Evolutionary conservation across 53 echinoderm and acorn worm species (phyloP), one percentile per base, ranked within the genome.

Genomic region (Echinometra lucunter): DNA sequence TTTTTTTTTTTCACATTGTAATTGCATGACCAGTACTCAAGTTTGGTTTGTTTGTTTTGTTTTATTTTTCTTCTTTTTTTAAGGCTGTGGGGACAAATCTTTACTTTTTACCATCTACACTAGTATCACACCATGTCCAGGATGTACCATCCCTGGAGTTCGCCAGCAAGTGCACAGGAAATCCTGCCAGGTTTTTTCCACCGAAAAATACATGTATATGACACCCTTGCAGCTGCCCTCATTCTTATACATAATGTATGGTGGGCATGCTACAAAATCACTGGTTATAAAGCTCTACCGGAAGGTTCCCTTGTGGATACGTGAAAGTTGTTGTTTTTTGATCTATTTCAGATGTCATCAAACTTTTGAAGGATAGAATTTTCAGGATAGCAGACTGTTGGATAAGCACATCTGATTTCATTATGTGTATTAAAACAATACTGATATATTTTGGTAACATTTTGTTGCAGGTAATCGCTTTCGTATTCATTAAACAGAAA

Each of bases 171-270:
- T 81, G 21, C 23, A 23, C 81, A 19, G 81, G 81, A 81, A 42
- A 81, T 81, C 81, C 81, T 81, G 81, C 28, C 23, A 18, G 40
- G 44, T 44, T 21, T 75, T 81, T 81, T 81, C 53, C 8, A 44
- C 25, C 25, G 9, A 40, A 81, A 81, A n/a, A n/a, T n/a, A n/a
- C n/a, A n/a, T n/a, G n/a, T 81, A 81, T 44, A 23, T 81, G 6
- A 81, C 81, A 81, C 40, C 44, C 4, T 42, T 81, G 81, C 81
- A 81, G 42, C 81, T 81, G 81, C 21, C 25, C 44, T 44, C 81
- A 42, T 44, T 81, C 81, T 44, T 44, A 6, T 72, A 34, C 72
- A 72, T 72, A 32, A 72, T 72, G 72, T 35, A 72, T 72, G 9
- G 72, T 15, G 35, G 35, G n/a, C 13, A 32, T 34, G 15, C 35